Evolutionary conservation across 1,140 invertebrate species (phyloP).

Genomic region (Hycleus cichorii): DNA sequence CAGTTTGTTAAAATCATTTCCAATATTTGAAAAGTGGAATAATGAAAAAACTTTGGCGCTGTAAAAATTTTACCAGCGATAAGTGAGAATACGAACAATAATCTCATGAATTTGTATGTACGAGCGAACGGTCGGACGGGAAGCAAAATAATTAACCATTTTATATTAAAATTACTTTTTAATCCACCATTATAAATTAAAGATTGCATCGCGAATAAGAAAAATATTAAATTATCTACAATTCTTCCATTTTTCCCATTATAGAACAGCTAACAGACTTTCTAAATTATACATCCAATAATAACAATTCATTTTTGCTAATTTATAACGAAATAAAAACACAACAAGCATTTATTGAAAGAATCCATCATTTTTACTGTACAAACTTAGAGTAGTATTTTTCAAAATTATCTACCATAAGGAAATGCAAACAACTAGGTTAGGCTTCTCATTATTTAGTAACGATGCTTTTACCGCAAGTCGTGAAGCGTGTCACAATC

Average conservation of each 20-base stretch:
- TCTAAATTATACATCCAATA: too few species aligned
- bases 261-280: too few species aligned
- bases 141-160: slow-evolving; percentile 31
- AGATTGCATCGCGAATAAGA: slow-evolving; percentile 23
- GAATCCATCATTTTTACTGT: too few species aligned
- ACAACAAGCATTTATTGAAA: too few species aligned
- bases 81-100: slow-evolving; percentile 16
- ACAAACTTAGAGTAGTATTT: slow-evolving; percentile 3
- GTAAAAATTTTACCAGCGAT: slow-evolving; percentile 19
- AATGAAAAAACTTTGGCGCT: slow-evolving; percentile 18
- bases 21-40: not conserved
- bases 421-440: slow-evolving; percentile 30
- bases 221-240: slow-evolving; percentile 20
- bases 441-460: slow-evolving; percentile 35
- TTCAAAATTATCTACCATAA: slow-evolving; percentile 22
- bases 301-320: too few species aligned
- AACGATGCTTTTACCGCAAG: slow-evolving; percentile 36
- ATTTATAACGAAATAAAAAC: too few species aligned
- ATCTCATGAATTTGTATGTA: slow-evolving; percentile 23
- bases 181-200: slow-evolving; percentile 29
- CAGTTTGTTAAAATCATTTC: too few species aligned
- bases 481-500: slow-evolving; percentile 17
- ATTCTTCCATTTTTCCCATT: slow-evolving; percentile 4
- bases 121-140: slow-evolving; percentile 1
- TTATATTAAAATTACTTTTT: slow-evolving; percentile 35